Conservation (phyloP, 35 echinoderm and acorn worm genomes). For the Lytechinus pictus region DNA sequence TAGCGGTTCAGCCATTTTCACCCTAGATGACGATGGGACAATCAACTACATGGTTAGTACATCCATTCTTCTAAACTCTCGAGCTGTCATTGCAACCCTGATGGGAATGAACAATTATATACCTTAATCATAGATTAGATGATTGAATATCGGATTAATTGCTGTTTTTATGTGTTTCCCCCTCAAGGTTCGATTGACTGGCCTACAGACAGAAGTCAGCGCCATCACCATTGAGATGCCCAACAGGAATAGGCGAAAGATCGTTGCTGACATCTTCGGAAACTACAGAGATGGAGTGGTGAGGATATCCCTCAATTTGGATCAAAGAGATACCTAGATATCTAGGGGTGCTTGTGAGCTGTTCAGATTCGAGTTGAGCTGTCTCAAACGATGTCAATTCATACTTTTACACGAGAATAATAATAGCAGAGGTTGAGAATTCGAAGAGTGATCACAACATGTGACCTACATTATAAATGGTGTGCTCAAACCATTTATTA, state of each 20-base stretch:
- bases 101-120: neutral
- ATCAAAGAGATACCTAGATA: neutral
- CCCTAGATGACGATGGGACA: conserved; percentile 75
- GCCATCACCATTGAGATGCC: conserved; percentile 70
- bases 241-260: conserved; percentile 53
- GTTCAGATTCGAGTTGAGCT: too few species aligned
- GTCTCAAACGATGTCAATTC: too few species aligned
- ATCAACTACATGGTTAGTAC: conserved; percentile 81
- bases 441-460: neutral
- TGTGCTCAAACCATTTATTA: neutral
- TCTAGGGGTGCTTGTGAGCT: neutral
- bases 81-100: neutral
- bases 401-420: neutral
- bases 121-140: neutral
- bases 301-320: neutral
- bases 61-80: neutral
- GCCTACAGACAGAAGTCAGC: conserved; percentile 63
- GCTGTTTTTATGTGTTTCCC: neutral
- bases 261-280: conserved; percentile 72
- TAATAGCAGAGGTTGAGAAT: neutral
- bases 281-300: conserved; percentile 74
- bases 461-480: neutral
- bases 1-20: conserved; percentile 86
- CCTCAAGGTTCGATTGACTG: conserved; percentile 66
- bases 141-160: neutral